Evolutionary conservation across 2,888 invertebrate species (phyloP), one percentile per base, ranked within the genome.

Genomic region (Drosophila longiperda): DNA sequence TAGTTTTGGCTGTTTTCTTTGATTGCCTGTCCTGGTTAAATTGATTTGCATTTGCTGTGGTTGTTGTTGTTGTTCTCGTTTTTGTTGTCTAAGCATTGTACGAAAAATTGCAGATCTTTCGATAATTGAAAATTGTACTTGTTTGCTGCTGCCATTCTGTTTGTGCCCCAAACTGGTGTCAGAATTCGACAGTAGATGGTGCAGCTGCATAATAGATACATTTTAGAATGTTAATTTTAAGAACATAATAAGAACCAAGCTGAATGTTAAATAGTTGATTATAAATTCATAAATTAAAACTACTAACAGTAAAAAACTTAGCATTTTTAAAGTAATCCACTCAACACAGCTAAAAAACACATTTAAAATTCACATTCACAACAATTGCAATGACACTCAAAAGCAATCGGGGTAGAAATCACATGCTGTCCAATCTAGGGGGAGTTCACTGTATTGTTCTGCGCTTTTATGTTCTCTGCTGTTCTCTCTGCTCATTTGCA

Each of bases 121-220:
- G 82, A 77, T 84, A 82, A 82, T 82, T 82, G 82, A 82, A 82
- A 82, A 83, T 79, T 71, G 76, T 81, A 77, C 83, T 71, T 64
- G 50, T 48, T 61, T 34, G 54, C 55, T 50, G 32, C 17, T 58
- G 32, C 17, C 50, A 45, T 29, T 53, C 54, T n/a, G 40, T 7
- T n/a, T 20, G 29, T 20, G 72, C 62, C 54, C 54, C 34, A 61
- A 55, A 63, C 58, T 50, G 29, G 66, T 64, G 67, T 78, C 61
- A 68, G 48, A 61, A 36, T 29, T 40, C 20, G n/a, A 8, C 8
- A 8, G n/a, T n/a, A n/a, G n/a, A n/a, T n/a, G n/a, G n/a, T n/a
- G 26, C 40, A 60, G 69, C 33, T 48, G 34, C 38, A 66, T 40
- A 20, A 52, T 38, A 48, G 36, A 36, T 23, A 15, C 11, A 12